Evolutionary conservation across 2,113 vertebrate species (phyloP), one percentile per base, ranked within the genome.

Genomic region (Neodontobutis hainanensis): DNA sequence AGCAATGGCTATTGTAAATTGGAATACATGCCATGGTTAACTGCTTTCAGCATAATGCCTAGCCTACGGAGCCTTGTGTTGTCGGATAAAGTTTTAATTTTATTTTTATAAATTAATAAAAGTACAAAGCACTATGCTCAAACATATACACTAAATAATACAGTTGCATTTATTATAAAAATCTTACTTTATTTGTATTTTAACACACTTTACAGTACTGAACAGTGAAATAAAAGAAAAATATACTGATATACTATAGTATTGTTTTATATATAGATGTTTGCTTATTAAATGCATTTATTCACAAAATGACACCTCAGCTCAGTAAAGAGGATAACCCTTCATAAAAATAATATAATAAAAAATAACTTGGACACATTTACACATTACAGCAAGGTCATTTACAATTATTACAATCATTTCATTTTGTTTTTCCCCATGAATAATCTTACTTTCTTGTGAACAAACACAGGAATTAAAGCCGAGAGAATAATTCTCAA

Each of bases 381-480:
- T 91, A 93, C 91, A 93, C 91, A 87, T 91, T 92, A 93, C 92
- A 92, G 87, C 91, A 90, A 92, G 88, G 86, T 92, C 75, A 92
- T 93, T 89, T 93, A 93, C 92, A 94, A 92, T 93, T 94, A 92
- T 94, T 93, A 94, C 93, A 94, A 94, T 94, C 90, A 92, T 91
- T 91, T 92, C 85, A 87, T 86, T 76, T 85, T 88, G 78, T 87
- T 83, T 89, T 82, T 78, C 65, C 74, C 79, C 80, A 87, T 80
- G 71, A 88, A 90, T 88, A 81, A 88, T 89, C 83, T 85, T 82
- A 83, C 78, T 81, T 71, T 84, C 62, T 88, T 85, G 85, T 93
- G 91, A 89, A 90, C 83, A 92, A 91, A 92, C 82, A 89, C 87
- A 86, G 87, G 85, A 86, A 82, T 90, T 90, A 90, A 92, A 92